A percentile compares a stretch with the other conserved stretches of the same genome.
These are phyloP conservation scores for Oscheius onirici DNA, from an alignment of 2,888 invertebrate genomes.

Conservation along the genomic window DNA sequence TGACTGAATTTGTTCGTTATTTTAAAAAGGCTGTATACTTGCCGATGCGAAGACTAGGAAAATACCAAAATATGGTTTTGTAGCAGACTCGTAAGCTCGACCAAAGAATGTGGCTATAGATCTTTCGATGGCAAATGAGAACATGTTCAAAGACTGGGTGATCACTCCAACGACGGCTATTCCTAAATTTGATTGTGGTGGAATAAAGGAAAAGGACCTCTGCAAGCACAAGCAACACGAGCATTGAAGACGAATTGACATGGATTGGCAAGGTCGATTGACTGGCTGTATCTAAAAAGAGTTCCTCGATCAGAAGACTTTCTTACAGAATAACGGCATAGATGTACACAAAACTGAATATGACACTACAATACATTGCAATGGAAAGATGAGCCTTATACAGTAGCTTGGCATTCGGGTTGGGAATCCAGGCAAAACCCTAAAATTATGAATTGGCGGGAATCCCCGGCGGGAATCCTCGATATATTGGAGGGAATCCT, in stretches of 20 bases:
- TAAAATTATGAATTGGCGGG: background rate
- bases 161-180: no score
- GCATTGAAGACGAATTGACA: background rate
- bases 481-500: no score
- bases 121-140: conserved; percentile 4
- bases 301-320: background rate
- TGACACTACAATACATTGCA: background rate
- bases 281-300: no score
- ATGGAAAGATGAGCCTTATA: background rate
- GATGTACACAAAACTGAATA: background rate
- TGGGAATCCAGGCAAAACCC: conserved; percentile 1
- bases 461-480: no score
- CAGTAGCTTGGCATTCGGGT: conserved; percentile 9
- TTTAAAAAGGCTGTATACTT: background rate
- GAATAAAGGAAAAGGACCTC: background rate
- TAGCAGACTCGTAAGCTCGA: background rate
- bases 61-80: background rate
- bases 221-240: background rate
- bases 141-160: background rate
- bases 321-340: background rate
- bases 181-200: background rate
- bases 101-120: background rate
- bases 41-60: background rate
- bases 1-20: no score
- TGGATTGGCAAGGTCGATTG: background rate